Conservation (phyloP, 2,888 invertebrate genomes). For the Eupithecia pulchellata region DNA sequence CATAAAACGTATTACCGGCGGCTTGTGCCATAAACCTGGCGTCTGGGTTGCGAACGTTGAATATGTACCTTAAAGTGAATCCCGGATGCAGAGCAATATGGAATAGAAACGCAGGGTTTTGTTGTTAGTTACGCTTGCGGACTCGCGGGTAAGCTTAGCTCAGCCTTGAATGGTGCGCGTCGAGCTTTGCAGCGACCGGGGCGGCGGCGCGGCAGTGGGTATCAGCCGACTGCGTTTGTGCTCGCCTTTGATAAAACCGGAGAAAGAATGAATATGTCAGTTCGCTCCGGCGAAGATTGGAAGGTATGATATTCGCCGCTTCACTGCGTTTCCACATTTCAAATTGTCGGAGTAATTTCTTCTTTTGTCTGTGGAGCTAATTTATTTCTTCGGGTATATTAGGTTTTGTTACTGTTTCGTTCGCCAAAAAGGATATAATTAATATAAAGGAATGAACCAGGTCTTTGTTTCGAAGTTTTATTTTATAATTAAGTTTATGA, state of each 20-base stretch:
- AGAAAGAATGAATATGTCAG: conserved; percentile 60
- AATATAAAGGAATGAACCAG: not conserved
- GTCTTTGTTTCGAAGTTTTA: conserved; percentile 7
- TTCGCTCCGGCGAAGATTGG: conserved; percentile 43
- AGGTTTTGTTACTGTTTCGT: conserved; percentile 5
- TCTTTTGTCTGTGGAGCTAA: conserved; percentile 21
- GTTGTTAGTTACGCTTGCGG: conserved; percentile 69
- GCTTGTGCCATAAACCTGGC: conserved; percentile 60
- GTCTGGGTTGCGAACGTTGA: conserved; percentile 66
- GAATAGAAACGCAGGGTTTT: conserved; percentile 74
- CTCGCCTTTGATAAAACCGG: conserved; percentile 67
- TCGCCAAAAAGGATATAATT: not conserved
- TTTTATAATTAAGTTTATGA: conserved; percentile 12
- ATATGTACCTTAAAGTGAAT: conserved; percentile 72
- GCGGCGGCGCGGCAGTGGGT: conserved; percentile 32
- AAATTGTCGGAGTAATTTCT: conserved; percentile 24
- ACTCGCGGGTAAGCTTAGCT: conserved; percentile 67
- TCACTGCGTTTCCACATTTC: conserved; percentile 31
- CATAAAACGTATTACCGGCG: conserved; percentile 78
- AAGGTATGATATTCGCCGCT: conserved; percentile 38
- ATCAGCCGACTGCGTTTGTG: conserved; percentile 60
- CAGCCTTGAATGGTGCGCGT: conserved; percentile 53
- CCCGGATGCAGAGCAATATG: conserved; percentile 67
- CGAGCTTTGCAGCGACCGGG: conserved; percentile 60
- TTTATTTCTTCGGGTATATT: conserved; percentile 11